Base-by-base conservation (phyloP, 2,888 invertebrate species). In the Pachycephus smyrnensis region DNA sequence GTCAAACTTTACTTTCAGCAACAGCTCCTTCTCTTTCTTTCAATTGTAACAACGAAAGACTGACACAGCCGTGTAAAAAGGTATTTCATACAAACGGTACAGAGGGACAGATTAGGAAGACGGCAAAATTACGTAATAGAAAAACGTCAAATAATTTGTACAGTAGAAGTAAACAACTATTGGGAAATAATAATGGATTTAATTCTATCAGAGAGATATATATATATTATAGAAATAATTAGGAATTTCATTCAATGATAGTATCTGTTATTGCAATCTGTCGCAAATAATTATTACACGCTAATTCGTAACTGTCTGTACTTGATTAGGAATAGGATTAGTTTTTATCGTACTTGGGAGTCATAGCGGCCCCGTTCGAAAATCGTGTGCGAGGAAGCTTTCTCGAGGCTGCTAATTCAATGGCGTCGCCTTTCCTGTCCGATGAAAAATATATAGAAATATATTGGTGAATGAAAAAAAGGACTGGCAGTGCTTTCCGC, bases 371-470 rank as follows among this genome's bases (percentile, higher is more conserved):
- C 55, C 55, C 55, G 23, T 55, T 55, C 55, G 55, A 55, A 55
- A 55, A 55, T 55, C 55, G 55, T 55, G 55, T 55, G 55, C 55
- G 55, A 55, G 55, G 55, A 55, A 55, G 23, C 55, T 55, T 55
- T 55, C 55, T 55, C 55, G 55, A 55, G 55, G 55, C 55, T 55
- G 55, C 55, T 55, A 55, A 55, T 55, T 55, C 55, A 55, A 55
- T 55, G 55, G 55, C 55, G 55, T 55, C 55, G 55, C 55, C 55
- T 55, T 55, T 55, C 55, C 55, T 55, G 55, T 55, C 31, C 71
- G 71, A 31, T 33, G 31, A 71, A 71, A 71, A 71, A 71, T 71
- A 33, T 71, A 71, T 33, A 55, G 55, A 55, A 55, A 55, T 55
- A 55, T 55, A 55, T 55, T 55, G 55, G 55, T 55, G 55, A 55